Evolutionary conservation across 2,888 invertebrate species (phyloP).

Genomic region (Apamea monoglypha): DNA sequence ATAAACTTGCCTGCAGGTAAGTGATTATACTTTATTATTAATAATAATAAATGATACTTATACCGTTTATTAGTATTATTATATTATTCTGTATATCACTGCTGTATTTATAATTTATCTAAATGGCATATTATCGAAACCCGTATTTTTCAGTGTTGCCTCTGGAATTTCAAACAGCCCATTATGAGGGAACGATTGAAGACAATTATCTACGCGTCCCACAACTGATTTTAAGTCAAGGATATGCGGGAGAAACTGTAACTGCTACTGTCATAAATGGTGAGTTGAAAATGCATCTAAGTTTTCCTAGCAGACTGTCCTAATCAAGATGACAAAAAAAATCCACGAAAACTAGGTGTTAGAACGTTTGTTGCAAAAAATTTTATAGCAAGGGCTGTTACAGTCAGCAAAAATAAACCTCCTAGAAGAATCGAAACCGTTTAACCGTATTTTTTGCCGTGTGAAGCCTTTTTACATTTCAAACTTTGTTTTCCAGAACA

Average conservation of each 20-base stretch:
- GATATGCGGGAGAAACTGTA: slow-evolving; percentile 71
- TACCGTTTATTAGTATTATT: not conserved
- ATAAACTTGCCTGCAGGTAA: slow-evolving; percentile 80
- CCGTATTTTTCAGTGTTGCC: slow-evolving; percentile 70
- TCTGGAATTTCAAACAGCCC: slow-evolving; percentile 75
- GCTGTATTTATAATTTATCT: not conserved
- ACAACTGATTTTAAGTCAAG: slow-evolving; percentile 74
- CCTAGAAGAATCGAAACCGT: not conserved
- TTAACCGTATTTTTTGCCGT: not conserved
- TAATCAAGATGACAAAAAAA: not conserved
- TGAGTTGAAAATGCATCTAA: slow-evolving; percentile 54
- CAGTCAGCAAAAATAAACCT: not conserved
- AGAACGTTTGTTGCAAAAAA: not conserved
- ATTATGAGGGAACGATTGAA: slow-evolving; percentile 77
- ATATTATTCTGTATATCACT: not conserved
- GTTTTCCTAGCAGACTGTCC: not conserved
- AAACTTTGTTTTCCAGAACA: slow-evolving; percentile 67
- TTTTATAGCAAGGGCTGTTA: not conserved
- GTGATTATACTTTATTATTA: not conserved
- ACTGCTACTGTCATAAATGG: slow-evolving; percentile 69
- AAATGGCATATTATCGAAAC: not conserved
- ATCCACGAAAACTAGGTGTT: not conserved
- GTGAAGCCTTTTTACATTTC: not conserved
- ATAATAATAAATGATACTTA: not conserved
- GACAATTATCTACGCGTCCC: slow-evolving; percentile 72